A percentile compares a stretch with the other conserved stretches of the same genome.
Evolutionary conservation across 2,113 vertebrate genomes (phyloP).

Genomic region (Anseranas semipalmata): DNA sequence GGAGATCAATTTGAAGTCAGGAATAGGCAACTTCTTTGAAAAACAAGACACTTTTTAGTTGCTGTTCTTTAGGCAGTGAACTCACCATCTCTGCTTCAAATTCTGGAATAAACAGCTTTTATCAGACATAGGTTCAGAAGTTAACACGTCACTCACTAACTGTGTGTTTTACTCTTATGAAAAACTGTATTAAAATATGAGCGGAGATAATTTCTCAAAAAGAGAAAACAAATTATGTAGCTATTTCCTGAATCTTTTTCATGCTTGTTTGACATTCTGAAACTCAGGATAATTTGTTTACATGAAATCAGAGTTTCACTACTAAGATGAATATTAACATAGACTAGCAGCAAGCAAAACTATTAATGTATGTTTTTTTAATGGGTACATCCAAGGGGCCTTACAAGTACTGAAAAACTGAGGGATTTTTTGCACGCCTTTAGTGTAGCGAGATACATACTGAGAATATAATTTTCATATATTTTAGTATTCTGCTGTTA

Average conservation of each 20-base stretch:
- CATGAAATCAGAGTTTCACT: constrained; percentile 33
- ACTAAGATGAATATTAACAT: constrained; percentile 42
- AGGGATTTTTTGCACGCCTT: neutral
- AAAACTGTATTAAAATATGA: constrained; percentile 5
- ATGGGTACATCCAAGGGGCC: constrained; percentile 11
- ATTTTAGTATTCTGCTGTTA: neutral
- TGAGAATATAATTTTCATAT: neutral
- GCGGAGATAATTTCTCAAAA: constrained; percentile 46
- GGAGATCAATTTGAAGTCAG: neutral
- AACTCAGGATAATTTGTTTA: constrained; percentile 55
- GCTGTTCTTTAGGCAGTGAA: neutral
- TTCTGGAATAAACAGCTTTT: constrained; percentile 47
- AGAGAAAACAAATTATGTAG: constrained; percentile 41
- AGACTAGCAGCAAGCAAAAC: constrained; percentile 22
- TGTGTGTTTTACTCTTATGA: constrained; percentile 32
- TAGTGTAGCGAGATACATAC: neutral
- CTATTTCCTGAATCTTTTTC: constrained; percentile 45
- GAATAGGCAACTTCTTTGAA: neutral
- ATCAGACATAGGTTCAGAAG: constrained; percentile 42
- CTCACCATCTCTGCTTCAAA: neutral
- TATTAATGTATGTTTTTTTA: constrained; percentile 17
- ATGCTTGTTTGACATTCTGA: constrained; percentile 20
- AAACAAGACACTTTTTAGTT: constrained; percentile 6
- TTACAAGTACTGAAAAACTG: constrained; percentile 27
- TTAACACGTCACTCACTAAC: constrained; percentile 23